Evolutionary conservation across 2,888 invertebrate species (phyloP), one percentile per base, ranked within the genome.

Genomic region (Hesperia comma): DNA sequence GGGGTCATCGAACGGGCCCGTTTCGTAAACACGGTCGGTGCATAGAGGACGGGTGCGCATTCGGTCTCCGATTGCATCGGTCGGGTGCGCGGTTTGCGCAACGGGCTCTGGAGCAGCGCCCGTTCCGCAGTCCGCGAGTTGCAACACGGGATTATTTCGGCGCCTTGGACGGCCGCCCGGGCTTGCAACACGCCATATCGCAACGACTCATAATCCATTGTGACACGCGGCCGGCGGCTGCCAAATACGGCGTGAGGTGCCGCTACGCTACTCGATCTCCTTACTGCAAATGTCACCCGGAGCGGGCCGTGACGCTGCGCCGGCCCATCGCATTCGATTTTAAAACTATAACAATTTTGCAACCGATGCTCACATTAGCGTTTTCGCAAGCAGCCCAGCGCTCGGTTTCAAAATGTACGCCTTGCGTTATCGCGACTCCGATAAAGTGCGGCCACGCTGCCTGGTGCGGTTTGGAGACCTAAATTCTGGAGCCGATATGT

Each of bases 311-410:
- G 74, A 68, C 72, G 70, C 67, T 74, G 74, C 74, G 75, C 51
- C 74, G 68, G 70, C 72, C 69, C 69, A 75, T 77, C 71, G 73
- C 83, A 85, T 88, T 87, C 82, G 83, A 88, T 90, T 88, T 87
- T 85, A 86, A 88, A 92, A 90, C 87, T 90, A 90, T 90, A 91
- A 88, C 86, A 89, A 91, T 92, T 92, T 92, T 88, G 92, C 90
- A 92, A 92, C 84, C 89, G 88, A 91, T 91, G 90, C 89, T 91
- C 92, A 92, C 92, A 92, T 93, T 93, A 90, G 90, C 80, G 87
- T 92, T 93, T 93, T 92, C 93, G 93, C 93, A 93, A 93, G 91
- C 90, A 84, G 90, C 92, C 89, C 90, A 90, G 82, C 86, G 87
- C 87, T 85, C 84, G 82, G 88, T 91, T 92, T 91, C 91, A 90